A percentile compares a stretch with the other conserved stretches of the same genome.
These are phyloP conservation scores for Leptinotarsa juncta DNA, from an alignment of 2,888 invertebrate species.

Conservation along the genomic window DNA sequence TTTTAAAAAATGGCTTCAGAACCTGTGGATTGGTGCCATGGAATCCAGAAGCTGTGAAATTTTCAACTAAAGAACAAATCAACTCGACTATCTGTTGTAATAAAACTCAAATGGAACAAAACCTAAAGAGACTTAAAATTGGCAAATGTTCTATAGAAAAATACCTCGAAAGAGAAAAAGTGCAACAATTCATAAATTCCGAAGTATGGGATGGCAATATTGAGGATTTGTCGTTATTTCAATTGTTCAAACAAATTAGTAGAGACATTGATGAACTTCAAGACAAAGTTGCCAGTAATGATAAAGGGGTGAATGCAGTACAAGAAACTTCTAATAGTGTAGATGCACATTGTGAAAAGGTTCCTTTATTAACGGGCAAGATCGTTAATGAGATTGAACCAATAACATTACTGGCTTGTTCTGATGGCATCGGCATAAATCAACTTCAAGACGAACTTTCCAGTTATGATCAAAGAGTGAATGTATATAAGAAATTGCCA, in stretches of 20 bases:
- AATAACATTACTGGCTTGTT: neutral
- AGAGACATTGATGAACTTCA: constrained; percentile 1
- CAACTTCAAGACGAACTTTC: neutral
- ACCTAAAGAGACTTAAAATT: neutral
- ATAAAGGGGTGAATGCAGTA: neutral
- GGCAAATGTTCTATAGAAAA: neutral
- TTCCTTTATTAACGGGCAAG: constrained; percentile 7
- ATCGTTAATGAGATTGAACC: constrained; percentile 7
- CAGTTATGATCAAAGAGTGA: neutral
- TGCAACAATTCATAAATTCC: too few relatives aligned
- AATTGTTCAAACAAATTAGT: constrained; percentile 5
- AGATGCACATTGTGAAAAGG: neutral
- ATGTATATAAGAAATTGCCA: too few relatives aligned
- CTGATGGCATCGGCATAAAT: neutral
- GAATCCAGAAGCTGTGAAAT: neutral
- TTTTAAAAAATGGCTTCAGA: neutral
- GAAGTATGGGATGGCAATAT: too few relatives aligned
- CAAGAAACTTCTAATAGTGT: constrained; percentile 1
- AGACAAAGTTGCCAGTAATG: neutral
- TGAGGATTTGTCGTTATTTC: neutral
- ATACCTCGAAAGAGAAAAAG: neutral
- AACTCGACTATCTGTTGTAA: neutral
- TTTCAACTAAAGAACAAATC: neutral
- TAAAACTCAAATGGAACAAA: neutral
- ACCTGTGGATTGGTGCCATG: constrained; percentile 5